Evolutionary conservation across 2,888 invertebrate genomes (phyloP).

Genomic region (Scaeva pyrastri): DNA sequence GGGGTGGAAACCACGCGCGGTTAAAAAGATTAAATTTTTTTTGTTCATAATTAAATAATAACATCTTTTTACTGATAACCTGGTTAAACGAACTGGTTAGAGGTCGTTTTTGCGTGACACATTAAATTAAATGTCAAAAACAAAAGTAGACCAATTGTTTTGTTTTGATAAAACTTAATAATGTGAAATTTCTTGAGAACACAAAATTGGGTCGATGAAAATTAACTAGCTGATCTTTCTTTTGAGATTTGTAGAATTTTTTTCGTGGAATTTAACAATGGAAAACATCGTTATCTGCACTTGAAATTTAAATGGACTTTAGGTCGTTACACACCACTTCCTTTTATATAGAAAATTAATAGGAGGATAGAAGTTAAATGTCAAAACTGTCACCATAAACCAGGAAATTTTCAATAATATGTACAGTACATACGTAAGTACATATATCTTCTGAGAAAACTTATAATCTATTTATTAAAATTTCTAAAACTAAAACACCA

Average conservation of each 20-base stretch:
- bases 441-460: background rate
- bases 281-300: too few species aligned
- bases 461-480: background rate
- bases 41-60: constrained; percentile 67
- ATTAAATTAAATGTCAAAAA: background rate
- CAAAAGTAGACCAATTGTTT: constrained; percentile 1
- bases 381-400: too few species aligned
- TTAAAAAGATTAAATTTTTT: constrained; percentile 59
- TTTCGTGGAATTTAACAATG: too few species aligned
- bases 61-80: constrained; percentile 33
- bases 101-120: constrained; percentile 33
- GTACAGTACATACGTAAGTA: background rate
- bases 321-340: too few species aligned
- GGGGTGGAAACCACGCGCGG: constrained; percentile 8
- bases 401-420: background rate
- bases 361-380: too few species aligned
- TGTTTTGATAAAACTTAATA: background rate
- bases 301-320: too few species aligned
- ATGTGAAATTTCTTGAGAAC: background rate
- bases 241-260: background rate
- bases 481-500: background rate
- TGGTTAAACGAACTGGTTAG: constrained; percentile 50
- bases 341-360: too few species aligned
- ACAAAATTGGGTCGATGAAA: background rate
- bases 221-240: background rate